Base-by-base conservation (phyloP, 1,140 invertebrate species). In the Bombus huntii region DNA sequence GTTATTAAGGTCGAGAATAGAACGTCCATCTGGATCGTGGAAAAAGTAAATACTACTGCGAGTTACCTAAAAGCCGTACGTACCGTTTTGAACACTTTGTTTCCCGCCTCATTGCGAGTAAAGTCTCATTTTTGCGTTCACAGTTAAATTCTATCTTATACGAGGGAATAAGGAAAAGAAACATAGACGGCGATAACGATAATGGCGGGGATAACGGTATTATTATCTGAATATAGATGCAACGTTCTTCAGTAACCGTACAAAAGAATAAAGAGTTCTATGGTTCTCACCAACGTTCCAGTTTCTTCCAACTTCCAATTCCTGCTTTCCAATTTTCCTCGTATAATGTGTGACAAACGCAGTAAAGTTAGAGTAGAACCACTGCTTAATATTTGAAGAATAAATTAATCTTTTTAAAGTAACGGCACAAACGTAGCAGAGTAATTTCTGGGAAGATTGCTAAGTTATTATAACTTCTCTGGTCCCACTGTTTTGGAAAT, bases 151-250 rank as follows among this genome's bases (percentile, higher is more conserved):
- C 39, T n/a, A 22, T 25, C 37, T 47, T 31, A 5, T 37, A 47
- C 37, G 34, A 13, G 37, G 18, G 28, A 28, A 8, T 6, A n/a
- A 44, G 34, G 25, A 44, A 31, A 25, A 34, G 65, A 42, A 53
- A 22, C 28, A 25, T 22, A 25, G 82, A 37, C n/a, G 75, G 44
- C 25, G 82, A 78, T 44, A 71, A 84, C 66, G 82, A 78, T 84
- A 84, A 84, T 75, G 82, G 10, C 2, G 15, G 22, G 28, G 71
- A 59, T 84, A 84, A 78, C 47, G 22, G 65, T 68, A 57, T 84
- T 84, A 84, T 84, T 79, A 84, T 84, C 75, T 62, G 75, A 79
- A 79, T 78, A 78, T 44, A 71, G 75, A 72, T n/a, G 82, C 65
- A 28, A 70, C 65, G 34, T 71, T 71, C 74, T 34, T 39, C 65